Evolutionary conservation across 2,797 vertebrate species (phyloP), one percentile per base, ranked within the genome.

Genomic region (Acipenser ruthenus): DNA sequence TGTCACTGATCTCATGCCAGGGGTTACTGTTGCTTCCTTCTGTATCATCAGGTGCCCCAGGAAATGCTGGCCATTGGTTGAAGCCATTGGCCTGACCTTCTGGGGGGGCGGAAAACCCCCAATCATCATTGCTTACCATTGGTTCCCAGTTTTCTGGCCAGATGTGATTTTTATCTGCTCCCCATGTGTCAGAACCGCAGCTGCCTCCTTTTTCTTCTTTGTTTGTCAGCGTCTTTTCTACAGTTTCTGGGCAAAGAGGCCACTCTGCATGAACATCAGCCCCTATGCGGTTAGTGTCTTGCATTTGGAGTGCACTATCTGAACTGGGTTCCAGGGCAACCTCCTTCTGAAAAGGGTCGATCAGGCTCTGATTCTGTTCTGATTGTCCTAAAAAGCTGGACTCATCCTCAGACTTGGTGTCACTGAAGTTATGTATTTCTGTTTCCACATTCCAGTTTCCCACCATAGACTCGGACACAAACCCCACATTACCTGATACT

Each of bases 61-160:
- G 71, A 66, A 84, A 86, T 67, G 82, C 78, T 15, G 79, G 76
- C 83, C 86, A 88, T 64, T 9, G 78, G 70, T 82, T 74, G 74
- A 84, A 80, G 70, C 80, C 79, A 72, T 81, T 85, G 71, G 65
- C 52, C 67, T 83, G 81, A 69, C 71, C 75, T 68, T 81, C 79
- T 74, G 79, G 67, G 59, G 74, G 71, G 74, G 71, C 71, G 78
- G 80, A 75, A 71, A 86, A 80, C 3, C 72, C 76, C 76, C 82
- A 82, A 48, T 78, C 71, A 73, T 83, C 73, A 67, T 56, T 76
- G 78, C 62, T 82, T 69, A 80, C 71, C 68, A 73, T 75, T 50
- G 82, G 84, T 74, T 87, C 85, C 82, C 87, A 90, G 68, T 74
- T 77, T 67, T 77, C 75, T 68, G 82, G 74, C 74, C 78, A 83